Conservation (phyloP, 2,888 invertebrate genomes). For the Auanema freiburgensis region DNA sequence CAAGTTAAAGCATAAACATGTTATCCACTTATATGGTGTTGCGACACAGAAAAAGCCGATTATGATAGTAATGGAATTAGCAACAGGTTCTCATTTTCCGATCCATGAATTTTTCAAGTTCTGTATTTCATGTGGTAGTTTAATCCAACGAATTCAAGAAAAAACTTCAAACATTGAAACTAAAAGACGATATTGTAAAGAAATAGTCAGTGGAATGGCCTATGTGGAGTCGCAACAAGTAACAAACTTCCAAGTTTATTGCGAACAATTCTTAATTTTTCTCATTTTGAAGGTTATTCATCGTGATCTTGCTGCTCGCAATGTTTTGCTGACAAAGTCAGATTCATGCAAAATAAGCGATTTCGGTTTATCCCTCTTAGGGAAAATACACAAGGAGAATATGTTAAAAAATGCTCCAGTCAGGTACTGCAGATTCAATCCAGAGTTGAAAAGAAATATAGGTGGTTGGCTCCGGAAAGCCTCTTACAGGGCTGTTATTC, state of each 20-base stretch:
- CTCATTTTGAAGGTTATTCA: slow-evolving; percentile 33
- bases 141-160: slow-evolving; percentile 23
- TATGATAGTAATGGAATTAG: slow-evolving; percentile 53
- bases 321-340: slow-evolving; percentile 32
- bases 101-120: background rate
- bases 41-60: slow-evolving; percentile 49
- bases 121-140: slow-evolving; percentile 28
- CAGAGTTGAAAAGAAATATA: slow-evolving; percentile 4
- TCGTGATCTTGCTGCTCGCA: slow-evolving; percentile 46
- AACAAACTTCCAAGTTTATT: background rate
- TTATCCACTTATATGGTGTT: slow-evolving; percentile 46
- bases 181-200: slow-evolving; percentile 30
- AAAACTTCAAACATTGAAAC: background rate
- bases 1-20: slow-evolving; percentile 44
- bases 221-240: slow-evolving; percentile 44
- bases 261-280: background rate
- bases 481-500: slow-evolving; percentile 38
- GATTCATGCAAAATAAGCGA: slow-evolving; percentile 50
- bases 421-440: slow-evolving; percentile 8
- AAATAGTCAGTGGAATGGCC: slow-evolving; percentile 46
- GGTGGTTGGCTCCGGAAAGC: slow-evolving; percentile 47
- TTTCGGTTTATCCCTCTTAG: slow-evolving; percentile 48
- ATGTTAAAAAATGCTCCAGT: slow-evolving; percentile 44
- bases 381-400: slow-evolving; percentile 42
- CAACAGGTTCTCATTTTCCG: slow-evolving; percentile 21